These are phyloP conservation scores for Hypomesus transpacificus DNA, from an alignment of 2,113 vertebrate species.

Conservation along the genomic window DNA sequence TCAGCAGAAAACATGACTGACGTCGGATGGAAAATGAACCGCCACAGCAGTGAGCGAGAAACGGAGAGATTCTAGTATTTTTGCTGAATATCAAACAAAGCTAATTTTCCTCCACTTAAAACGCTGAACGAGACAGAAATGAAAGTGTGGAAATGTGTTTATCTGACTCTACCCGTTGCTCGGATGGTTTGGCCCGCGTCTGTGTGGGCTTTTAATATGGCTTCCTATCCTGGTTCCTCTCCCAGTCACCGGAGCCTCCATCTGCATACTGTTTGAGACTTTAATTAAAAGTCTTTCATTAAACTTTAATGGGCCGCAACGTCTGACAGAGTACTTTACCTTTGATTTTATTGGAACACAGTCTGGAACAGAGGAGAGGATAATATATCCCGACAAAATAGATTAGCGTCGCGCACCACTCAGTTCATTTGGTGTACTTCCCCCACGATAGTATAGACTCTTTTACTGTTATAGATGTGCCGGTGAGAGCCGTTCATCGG, in stretches of 20 bases:
- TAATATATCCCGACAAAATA: conserved; percentile 33
- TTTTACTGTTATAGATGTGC: conserved; percentile 37
- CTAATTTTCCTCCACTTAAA: conserved; percentile 32
- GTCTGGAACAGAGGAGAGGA: conserved; percentile 18
- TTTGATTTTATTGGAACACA: conserved; percentile 48
- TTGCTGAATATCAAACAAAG: conserved; percentile 62
- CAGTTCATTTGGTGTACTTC: conserved; percentile 21
- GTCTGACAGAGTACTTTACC: conserved; percentile 35
- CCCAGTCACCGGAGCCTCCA: conserved; percentile 19
- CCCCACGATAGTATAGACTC: conserved; percentile 7
- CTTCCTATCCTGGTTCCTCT: conserved; percentile 11
- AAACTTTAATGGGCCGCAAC: conserved; percentile 52
- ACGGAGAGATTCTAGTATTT: conserved; percentile 44
- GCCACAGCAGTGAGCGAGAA: conserved; percentile 50
- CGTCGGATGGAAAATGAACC: conserved; percentile 43
- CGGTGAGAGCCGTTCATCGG: conserved; percentile 20
- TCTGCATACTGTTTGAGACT: conserved; percentile 26
- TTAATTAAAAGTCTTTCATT: conserved; percentile 62
- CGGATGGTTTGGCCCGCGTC: conserved; percentile 18
- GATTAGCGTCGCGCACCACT: conserved; percentile 11
- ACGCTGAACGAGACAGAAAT: conserved; percentile 52
- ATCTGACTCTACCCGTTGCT: conserved; percentile 27
- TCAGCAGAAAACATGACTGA: conserved; percentile 58
- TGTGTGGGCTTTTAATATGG: conserved; percentile 49
- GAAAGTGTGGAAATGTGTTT: conserved; percentile 34